Evolutionary conservation across 2,797 vertebrate species (phyloP), one percentile per base, ranked within the genome.

Genomic region (Tokudaia tokunoshimensis): DNA sequence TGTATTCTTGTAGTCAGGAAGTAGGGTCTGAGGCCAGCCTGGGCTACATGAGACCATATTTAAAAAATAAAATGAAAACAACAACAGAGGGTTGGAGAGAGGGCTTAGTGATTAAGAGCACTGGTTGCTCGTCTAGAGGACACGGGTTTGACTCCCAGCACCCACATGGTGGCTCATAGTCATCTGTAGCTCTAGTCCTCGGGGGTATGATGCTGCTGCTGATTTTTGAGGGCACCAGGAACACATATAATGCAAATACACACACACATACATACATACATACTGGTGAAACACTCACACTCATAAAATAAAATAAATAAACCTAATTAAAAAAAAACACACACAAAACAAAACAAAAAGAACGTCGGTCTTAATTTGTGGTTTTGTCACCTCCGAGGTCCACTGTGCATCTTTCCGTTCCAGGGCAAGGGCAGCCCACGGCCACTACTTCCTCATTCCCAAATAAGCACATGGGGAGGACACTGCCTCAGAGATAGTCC

Each of bases 401-500:
- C 3, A 57, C 9, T 14, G 0, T 47, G 34, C 29, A 29, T 24
- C 92, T 90, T 92, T 57, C 90, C n/a, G 31, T 17, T 26, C 24
- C 61, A 80, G 34, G 63, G 92, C 34, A 24, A 86, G 63, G 74
- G 37, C 63, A 22, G 84, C 26, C n/a, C 11, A 7, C 41, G 75
- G 34, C 81, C 87, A 37, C 24, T 37, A 22, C 19, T 11, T 65
- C 52, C 26, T 78, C 34, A 67, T 29, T 61, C 14, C 65, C 15
- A 15, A 3, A 14, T 85, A 44, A 84, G 31, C 20, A 13, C 24
- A 15, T 20, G 19, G 41, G 2, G 3, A 83, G 59, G 80, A 37
- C 47, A 1, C 65, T 90, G 61, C 92, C 47, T 94, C 79, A 44
- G 70, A 74, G 41, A 93, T 13, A 55, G n/a, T 95, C 65, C 47